phyloP scores from a whole-genome alignment of 2,888 invertebrate species.

The Synergus japonicus region DNA sequence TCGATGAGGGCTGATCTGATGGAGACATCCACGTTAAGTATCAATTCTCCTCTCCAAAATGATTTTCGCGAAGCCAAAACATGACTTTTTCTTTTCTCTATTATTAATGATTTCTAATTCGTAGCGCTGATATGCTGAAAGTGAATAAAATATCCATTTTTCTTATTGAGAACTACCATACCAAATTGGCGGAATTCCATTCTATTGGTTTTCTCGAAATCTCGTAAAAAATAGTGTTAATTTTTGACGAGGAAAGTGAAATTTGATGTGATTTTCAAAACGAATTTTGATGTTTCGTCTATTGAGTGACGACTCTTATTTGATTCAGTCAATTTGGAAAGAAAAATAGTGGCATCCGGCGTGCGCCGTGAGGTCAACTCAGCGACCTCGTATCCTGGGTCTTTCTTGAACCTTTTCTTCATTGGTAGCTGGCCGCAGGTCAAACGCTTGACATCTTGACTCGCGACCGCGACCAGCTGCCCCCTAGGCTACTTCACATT shows the following conservation, averaged over 20 bases:
- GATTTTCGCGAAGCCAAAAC: background rate
- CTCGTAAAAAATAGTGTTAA: background rate
- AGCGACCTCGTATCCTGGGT: constrained; percentile 76
- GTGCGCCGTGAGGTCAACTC: constrained; percentile 74
- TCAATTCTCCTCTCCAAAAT: background rate
- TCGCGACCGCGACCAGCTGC: constrained; percentile 73
- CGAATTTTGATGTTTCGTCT: background rate
- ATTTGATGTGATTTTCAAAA: background rate
- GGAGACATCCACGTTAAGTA: constrained; percentile 52
- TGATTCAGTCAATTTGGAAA: constrained; percentile 66
- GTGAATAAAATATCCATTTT: background rate
- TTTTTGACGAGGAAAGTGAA: background rate
- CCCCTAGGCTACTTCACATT: constrained; percentile 62
- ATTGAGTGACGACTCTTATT: constrained; percentile 24
- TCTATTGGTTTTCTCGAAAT: background rate
- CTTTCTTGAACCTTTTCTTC: constrained; percentile 66
- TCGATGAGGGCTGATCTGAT: constrained; percentile 54
- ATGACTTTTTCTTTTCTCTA: background rate
- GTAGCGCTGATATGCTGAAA: background rate
- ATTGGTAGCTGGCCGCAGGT: constrained; percentile 70
- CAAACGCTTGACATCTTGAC: constrained; percentile 72
- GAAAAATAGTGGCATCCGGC: constrained; percentile 75
- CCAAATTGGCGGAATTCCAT: background rate
- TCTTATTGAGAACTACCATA: background rate
- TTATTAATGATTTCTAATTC: constrained; percentile 20